Conservation (phyloP, 2,113 vertebrate genomes). For the Acanthochromis polyacanthus region DNA sequence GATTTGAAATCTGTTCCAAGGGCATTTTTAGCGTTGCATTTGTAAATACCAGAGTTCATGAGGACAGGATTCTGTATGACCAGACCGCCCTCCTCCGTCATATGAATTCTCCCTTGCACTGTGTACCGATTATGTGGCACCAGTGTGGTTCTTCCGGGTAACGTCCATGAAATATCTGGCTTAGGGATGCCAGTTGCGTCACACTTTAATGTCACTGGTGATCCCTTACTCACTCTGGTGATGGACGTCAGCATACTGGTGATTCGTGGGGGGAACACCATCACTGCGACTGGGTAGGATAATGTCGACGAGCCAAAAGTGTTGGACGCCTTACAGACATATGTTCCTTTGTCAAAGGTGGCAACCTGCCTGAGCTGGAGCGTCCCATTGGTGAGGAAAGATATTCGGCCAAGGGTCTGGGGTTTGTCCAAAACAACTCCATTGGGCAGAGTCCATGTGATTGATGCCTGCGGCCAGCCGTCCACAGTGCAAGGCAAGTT, state of each 20-base stretch:
- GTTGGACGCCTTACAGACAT: slow-evolving; percentile 84
- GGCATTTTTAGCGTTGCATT: slow-evolving; percentile 86
- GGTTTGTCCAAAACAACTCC: slow-evolving; percentile 81
- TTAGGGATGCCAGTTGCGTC: slow-evolving; percentile 81
- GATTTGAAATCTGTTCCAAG: slow-evolving; percentile 87
- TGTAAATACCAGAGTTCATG: slow-evolving; percentile 87
- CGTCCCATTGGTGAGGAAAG: slow-evolving; percentile 81
- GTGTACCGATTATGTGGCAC: slow-evolving; percentile 80
- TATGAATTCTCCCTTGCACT: slow-evolving; percentile 79
- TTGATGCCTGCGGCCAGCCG: slow-evolving; percentile 80
- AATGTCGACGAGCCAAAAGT: slow-evolving; percentile 80
- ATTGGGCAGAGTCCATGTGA: slow-evolving; percentile 86
- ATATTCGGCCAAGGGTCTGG: slow-evolving; percentile 75
- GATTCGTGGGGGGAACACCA: slow-evolving; percentile 84
- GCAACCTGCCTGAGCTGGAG: slow-evolving; percentile 80
- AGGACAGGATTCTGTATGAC: slow-evolving; percentile 83
- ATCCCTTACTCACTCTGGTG: slow-evolving; percentile 76
- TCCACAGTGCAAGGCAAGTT: slow-evolving; percentile 83
- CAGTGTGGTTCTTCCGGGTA: slow-evolving; percentile 85
- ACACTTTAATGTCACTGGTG: slow-evolving; percentile 79
- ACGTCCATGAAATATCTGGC: slow-evolving; percentile 87
- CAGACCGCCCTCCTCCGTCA: slow-evolving; percentile 84
- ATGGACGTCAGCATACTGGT: slow-evolving; percentile 77
- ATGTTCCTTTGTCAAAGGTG: slow-evolving; percentile 84
- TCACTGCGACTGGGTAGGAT: slow-evolving; percentile 83